Evolutionary conservation across 2,113 vertebrate species (phyloP).

Genomic region (Tenebrosternarchus preto): DNA sequence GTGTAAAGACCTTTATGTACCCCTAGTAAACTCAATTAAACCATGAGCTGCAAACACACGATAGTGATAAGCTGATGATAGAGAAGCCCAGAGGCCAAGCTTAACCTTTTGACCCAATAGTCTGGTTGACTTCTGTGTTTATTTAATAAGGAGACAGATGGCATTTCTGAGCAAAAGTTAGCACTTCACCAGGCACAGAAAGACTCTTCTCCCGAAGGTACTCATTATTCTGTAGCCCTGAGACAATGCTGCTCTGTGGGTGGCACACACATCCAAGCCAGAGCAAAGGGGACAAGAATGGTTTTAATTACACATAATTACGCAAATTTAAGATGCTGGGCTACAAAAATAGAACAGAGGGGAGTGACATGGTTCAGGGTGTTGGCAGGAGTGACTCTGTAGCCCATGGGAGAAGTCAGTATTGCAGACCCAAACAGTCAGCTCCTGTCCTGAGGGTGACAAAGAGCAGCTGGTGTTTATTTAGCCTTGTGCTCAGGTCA

Average conservation of each 20-base stretch:
- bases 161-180: slow-evolving; percentile 2
- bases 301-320: slow-evolving; percentile 11
- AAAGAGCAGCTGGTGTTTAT: neutral
- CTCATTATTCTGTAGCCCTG: slow-evolving; percentile 3
- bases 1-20: neutral
- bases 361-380: neutral
- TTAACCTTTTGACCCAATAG: slow-evolving; percentile 3
- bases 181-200: neutral
- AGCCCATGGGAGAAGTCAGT: neutral
- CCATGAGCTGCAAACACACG: neutral
- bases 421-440: neutral
- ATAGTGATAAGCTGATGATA: neutral
- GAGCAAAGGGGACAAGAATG: slow-evolving; percentile 6
- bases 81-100: neutral
- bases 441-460: neutral
- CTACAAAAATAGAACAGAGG: neutral
- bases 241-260: neutral
- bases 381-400: neutral
- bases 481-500: neutral
- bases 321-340: neutral
- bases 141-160: slow-evolving; percentile 27
- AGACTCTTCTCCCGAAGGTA: slow-evolving; percentile 5
- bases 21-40: neutral
- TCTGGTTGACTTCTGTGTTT: neutral
- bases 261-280: neutral